Conservation (phyloP, 1,140 invertebrate genomes). For the Nylanderia fulva region DNA sequence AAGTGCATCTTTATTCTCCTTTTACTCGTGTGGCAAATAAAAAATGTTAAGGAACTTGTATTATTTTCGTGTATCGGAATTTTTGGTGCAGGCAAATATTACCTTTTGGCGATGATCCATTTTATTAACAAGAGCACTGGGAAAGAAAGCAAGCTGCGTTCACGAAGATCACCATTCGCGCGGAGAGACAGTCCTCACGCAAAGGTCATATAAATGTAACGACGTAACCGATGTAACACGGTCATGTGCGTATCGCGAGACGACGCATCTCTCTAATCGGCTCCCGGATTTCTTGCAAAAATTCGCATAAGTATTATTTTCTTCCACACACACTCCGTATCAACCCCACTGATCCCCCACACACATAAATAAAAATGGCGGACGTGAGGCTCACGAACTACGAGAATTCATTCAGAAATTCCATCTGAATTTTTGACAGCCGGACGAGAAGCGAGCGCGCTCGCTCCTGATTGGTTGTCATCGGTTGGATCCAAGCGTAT, state of each 20-base stretch:
- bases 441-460: too few species aligned
- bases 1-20: background rate
- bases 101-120: constrained; percentile 81
- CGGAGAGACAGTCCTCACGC: constrained; percentile 65
- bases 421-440: background rate
- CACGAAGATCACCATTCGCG: constrained; percentile 68
- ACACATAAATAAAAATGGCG: constrained; percentile 75
- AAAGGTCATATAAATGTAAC: background rate
- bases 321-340: constrained; percentile 19
- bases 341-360: constrained; percentile 32
- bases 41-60: too few species aligned
- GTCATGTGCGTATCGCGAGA: constrained; percentile 43
- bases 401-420: background rate
- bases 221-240: background rate
- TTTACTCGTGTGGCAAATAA: background rate
- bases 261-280: constrained; percentile 22
- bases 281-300: constrained; percentile 18
- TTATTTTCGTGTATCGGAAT: background rate
- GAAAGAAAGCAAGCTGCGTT: constrained; percentile 65
- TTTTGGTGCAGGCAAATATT: background rate
- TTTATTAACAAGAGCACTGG: constrained; percentile 67
- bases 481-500: too few species aligned
- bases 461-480: too few species aligned
- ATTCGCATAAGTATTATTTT: background rate
- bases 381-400: constrained; percentile 17